These are phyloP conservation scores for Porites lutea DNA, from an alignment of 64 coral and sea anemone genomes.

Conservation along the genomic window DNA sequence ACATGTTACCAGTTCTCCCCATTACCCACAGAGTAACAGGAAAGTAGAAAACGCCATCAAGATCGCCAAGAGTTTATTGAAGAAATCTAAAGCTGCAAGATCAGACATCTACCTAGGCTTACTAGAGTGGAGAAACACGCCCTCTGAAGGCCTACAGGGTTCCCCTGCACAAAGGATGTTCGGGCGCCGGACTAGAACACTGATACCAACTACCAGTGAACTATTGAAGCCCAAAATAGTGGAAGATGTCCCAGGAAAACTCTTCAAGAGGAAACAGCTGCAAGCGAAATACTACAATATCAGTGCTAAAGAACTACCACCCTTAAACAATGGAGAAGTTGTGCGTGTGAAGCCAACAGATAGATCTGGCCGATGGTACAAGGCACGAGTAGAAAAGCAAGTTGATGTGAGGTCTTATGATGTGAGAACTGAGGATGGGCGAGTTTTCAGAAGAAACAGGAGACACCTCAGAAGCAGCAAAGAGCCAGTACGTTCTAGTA, in stretches of 20 bases:
- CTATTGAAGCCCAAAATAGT: conserved; percentile 10
- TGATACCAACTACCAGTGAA: background rate
- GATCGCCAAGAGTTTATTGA: background rate
- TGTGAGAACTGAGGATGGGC: conserved; percentile 30
- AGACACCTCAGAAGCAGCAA: background rate
- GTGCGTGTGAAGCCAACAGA: background rate
- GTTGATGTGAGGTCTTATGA: conserved; percentile 57
- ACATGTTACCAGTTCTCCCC: background rate
- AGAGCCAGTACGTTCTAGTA: background rate
- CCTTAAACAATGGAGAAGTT: background rate
- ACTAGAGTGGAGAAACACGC: conserved; percentile 28
- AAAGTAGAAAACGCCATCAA: conserved; percentile 14
- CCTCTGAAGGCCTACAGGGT: background rate
- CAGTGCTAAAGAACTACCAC: background rate
- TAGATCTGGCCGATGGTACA: background rate
- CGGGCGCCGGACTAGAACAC: conserved; percentile 1
- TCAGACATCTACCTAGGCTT: background rate
- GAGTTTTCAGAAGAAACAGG: conserved; percentile 27
- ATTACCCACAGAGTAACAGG: background rate
- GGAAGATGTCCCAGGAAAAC: background rate
- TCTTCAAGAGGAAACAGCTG: background rate
- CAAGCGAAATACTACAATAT: background rate
- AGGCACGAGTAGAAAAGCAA: conserved; percentile 50
- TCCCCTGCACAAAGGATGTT: conserved; percentile 10
- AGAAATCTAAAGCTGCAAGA: background rate